Evolutionary conservation across 2,797 vertebrate species (phyloP).

Genomic region (Zalophus californianus): DNA sequence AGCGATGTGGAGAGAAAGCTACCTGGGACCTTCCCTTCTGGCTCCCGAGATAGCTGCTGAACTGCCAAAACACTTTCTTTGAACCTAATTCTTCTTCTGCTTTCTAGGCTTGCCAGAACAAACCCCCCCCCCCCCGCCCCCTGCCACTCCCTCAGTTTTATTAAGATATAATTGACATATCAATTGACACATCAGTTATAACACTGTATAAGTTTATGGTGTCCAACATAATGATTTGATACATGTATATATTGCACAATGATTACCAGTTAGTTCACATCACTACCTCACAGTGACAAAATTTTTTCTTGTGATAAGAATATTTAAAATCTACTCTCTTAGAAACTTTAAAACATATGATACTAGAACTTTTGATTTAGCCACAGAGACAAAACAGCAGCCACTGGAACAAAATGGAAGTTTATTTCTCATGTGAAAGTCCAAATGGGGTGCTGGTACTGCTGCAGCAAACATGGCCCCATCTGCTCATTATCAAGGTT

Average conservation of each 20-base stretch:
- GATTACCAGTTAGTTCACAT: not conserved
- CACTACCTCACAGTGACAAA: not conserved
- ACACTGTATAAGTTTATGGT: not conserved
- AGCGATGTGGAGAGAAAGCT: not conserved
- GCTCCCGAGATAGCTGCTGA: not conserved
- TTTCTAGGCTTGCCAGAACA: not conserved
- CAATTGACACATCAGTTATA: not conserved
- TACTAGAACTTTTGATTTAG: constrained; percentile 13
- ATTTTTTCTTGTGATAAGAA: not conserved
- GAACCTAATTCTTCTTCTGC: not conserved
- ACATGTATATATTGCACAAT: not conserved
- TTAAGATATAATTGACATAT: not conserved
- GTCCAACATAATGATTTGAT: not conserved
- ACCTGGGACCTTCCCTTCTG: not conserved
- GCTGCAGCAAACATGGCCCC: not conserved
- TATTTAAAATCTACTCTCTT: not conserved
- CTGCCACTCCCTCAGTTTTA: not conserved
- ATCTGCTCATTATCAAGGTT: not conserved
- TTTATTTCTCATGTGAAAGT: constrained; percentile 40
- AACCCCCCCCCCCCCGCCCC: no score
- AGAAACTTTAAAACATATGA: not conserved
- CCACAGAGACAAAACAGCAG: constrained; percentile 6
- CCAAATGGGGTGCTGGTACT: not conserved
- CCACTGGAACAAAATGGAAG: not conserved
- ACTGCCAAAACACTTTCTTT: not conserved